These are phyloP conservation scores for Nesometra sesokonis DNA, from an alignment of 35 echinoderm and acorn worm genomes.

Conservation along the genomic window DNA sequence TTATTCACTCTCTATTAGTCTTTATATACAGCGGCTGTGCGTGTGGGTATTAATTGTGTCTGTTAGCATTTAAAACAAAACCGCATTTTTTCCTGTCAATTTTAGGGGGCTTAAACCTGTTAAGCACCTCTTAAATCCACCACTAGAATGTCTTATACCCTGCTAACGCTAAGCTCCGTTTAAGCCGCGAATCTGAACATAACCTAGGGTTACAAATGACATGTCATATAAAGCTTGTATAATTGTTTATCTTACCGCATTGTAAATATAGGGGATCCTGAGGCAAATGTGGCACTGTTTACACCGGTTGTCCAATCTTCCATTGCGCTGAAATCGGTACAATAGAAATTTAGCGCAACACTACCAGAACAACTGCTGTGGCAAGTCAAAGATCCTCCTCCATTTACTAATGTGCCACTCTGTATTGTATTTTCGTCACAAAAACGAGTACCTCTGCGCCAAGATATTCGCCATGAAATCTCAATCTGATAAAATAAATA, in stretches of 20 bases:
- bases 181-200: too few species aligned
- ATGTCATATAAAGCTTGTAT: too few species aligned
- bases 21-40: too few species aligned
- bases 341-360: background rate
- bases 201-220: too few species aligned
- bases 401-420: background rate
- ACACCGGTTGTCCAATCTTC: constrained; percentile 20
- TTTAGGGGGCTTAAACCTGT: too few species aligned
- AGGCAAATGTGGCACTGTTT: background rate
- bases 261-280: background rate
- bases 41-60: too few species aligned
- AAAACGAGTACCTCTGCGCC: background rate
- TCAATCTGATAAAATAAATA: constrained; percentile 6
- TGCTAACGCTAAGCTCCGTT: too few species aligned
- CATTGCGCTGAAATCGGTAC: background rate
- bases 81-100: too few species aligned
- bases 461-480: constrained; percentile 7
- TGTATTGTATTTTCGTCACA: background rate
- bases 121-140: too few species aligned
- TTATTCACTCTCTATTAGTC: too few species aligned
- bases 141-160: too few species aligned
- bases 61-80: too few species aligned
- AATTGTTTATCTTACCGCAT: background rate
- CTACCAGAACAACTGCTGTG: background rate
- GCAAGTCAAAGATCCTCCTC: background rate